phyloP scores from a whole-genome alignment of 2,113 vertebrate genomes.

The Mungos mungo region DNA sequence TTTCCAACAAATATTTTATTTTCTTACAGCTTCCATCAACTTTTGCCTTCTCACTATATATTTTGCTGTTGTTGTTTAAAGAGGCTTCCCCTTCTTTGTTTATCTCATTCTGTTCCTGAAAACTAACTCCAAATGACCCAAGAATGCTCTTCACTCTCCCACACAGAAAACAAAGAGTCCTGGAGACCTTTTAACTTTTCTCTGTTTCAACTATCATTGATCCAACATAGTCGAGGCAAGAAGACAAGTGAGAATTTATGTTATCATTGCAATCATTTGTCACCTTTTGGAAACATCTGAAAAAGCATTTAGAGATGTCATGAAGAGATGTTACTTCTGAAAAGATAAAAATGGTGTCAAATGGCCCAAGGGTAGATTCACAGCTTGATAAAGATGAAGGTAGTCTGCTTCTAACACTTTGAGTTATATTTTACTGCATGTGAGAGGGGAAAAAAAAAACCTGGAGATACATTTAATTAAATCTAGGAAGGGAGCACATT shows the following conservation, averaged over 20 bases:
- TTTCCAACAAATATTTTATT: neutral
- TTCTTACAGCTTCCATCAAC: neutral
- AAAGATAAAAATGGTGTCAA: constrained; percentile 33
- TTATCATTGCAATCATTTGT: constrained; percentile 29
- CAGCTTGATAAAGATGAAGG: neutral
- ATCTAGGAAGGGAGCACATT: neutral
- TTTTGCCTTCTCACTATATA: neutral
- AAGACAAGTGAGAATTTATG: constrained; percentile 40
- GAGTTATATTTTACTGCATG: neutral
- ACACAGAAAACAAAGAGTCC: neutral
- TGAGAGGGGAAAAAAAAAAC: neutral
- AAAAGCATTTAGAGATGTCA: constrained; percentile 24
- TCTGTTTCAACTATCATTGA: constrained; percentile 13
- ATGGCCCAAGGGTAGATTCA: neutral
- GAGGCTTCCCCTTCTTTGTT: neutral
- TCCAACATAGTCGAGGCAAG: neutral
- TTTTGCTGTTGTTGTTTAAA: neutral
- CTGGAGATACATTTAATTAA: neutral
- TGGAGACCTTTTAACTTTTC: neutral
- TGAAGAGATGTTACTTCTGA: constrained; percentile 30
- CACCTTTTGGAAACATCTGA: neutral
- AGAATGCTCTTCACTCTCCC: neutral
- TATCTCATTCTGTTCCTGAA: neutral
- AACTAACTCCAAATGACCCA: neutral
- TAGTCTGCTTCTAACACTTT: neutral